Evolutionary conservation across 2,113 vertebrate species (phyloP), one percentile per base, ranked within the genome.

Genomic region (Tretioscincus oriximinensis): DNA sequence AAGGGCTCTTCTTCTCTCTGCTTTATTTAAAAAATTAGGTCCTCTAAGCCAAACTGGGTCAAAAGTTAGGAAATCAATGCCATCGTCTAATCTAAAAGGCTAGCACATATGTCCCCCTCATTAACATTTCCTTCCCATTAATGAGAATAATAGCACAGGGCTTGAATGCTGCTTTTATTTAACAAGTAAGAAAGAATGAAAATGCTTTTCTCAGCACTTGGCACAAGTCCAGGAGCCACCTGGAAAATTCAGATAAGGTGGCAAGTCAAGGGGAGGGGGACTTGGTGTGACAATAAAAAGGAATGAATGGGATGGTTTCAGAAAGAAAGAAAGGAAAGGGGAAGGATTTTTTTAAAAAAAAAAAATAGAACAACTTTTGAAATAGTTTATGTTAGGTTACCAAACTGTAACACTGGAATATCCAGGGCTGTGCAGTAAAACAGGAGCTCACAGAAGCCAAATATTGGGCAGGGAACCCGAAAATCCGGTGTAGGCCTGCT

Each of bases 221-320:
- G 91, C 84, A 67, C 28, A 31, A 73, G 84, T 92, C 92, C 90
- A 90, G 80, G 76, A 85, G 77, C 88, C 85, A 88, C 81, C 94
- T 95, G 94, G 88, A 87, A 90, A 84, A 89, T 87, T 78, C 86
- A 77, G 91, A 95, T 95, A 95, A 93, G 73, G 12, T 58, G 86
- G 88, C 88, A 41, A 26, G 9, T 26, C 10, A 4, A 10, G 9
- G 16, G 21, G 3, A 45, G 20, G 10, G 28, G n/a, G n/a, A 4
- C 14, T 85, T 69, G 81, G 6, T 91, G 83, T 74, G 78, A n/a
- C 28, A 88, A 88, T 78, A 87, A 60, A n/a, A 82, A 86, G 73
- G 85, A 92, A 91, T 92, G 89, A 90, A 85, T 83, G 64, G 76
- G 68, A 69, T 49, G 29, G 12, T 51, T 51, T 51, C 9, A 51